Evolutionary conservation across 1,140 invertebrate genomes (phyloP), one percentile per base, ranked within the genome.

Genomic region (Drosophila nigrodunni): DNA sequence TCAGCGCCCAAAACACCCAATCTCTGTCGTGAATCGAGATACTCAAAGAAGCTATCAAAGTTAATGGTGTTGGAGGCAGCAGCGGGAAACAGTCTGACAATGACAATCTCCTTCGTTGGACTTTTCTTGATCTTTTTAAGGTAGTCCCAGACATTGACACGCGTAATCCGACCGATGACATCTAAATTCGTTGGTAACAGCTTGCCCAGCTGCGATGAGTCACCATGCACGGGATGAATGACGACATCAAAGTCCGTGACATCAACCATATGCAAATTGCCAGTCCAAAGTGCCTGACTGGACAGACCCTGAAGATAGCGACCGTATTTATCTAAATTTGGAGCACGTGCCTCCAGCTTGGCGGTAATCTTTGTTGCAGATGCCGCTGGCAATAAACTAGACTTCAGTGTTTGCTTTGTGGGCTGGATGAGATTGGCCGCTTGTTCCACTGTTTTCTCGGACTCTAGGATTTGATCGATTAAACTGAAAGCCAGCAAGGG

Each of bases 81-180:
- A 0, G 95, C 95, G 0, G 97, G 96, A 54, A 95, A 95, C 50
- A 99, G 94, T 64, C 96, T 94, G 13, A 99, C 93, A 9, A 99
- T 94, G 11, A 97, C 93, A 15, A 99, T 97, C 82, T 98, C 97
- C 93, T 98, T 98, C 37, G 95, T 96, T 18, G 96, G 96, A 55
- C 96, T 95, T 87, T 97, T 96, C 81, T 97, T 97, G 93, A 98
- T 97, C 93, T 98, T 98, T 4, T 94, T 94, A 35, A 99, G 95
- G 88, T 99, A 99, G 64, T 98, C 97, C 97, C 97, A 98, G 8
- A 99, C 97, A 43, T 97, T 97, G 5, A 96, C 95, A 4, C 97
- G 97, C 61, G 95, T 95, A 77, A 99, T 98, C 77, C 98, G 94
- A 8, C 98, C 98, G 61, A 98, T 97, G 35, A 99, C 96, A 80